These are phyloP conservation scores for Troglohyphantes excavatus DNA, from an alignment of 2,888 invertebrate species.

Conservation along the genomic window DNA sequence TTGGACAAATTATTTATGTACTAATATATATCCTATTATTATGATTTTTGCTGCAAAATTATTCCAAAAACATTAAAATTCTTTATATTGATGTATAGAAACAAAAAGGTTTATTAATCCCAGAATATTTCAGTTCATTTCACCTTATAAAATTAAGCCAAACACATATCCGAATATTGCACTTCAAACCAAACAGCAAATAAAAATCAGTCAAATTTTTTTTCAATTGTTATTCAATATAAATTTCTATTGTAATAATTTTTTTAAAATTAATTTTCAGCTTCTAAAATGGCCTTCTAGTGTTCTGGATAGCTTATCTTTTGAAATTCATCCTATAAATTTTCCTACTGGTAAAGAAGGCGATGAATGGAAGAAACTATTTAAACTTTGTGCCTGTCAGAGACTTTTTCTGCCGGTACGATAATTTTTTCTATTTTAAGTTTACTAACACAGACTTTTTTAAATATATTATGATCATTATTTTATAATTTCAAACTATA, in stretches of 20 bases:
- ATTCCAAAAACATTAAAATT: too few species aligned
- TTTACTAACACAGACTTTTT: too few species aligned
- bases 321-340: slow-evolving; percentile 88
- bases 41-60: too few species aligned
- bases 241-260: not conserved
- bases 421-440: not conserved
- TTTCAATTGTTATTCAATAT: too few species aligned
- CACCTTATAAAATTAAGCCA: not conserved
- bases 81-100: too few species aligned
- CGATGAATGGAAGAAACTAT: slow-evolving; percentile 92
- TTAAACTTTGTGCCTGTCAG: slow-evolving; percentile 97
- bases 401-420: slow-evolving; percentile 94
- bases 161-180: not conserved
- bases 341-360: slow-evolving; percentile 89
- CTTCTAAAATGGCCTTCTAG: slow-evolving; percentile 88
- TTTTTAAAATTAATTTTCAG: slow-evolving; percentile 82
- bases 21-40: too few species aligned
- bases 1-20: too few species aligned
- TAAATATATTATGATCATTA: too few species aligned
- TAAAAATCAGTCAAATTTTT: too few species aligned
- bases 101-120: too few species aligned
- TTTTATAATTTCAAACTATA: too few species aligned
- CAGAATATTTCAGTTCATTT: not conserved
- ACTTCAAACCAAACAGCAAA: too few species aligned
- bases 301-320: slow-evolving; percentile 87